A percentile compares a stretch with the other conserved stretches of the same genome.
These are phyloP conservation scores for Plectrocnemia conspersa DNA, from an alignment of 1,140 invertebrate species.

Conservation along the genomic window DNA sequence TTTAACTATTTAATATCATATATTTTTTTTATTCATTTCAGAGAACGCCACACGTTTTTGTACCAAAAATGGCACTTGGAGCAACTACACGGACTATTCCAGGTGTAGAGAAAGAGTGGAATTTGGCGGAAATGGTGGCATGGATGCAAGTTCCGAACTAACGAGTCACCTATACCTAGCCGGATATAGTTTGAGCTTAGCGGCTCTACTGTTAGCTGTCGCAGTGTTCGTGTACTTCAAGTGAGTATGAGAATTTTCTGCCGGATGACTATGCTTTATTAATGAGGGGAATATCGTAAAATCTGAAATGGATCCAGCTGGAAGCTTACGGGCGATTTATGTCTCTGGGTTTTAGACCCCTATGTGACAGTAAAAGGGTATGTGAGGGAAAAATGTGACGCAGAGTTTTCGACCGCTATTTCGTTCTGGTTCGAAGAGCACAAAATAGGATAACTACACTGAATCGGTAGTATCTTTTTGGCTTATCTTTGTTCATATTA, in stretches of 20 bases:
- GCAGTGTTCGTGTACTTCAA: constrained; percentile 80
- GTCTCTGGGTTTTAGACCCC: too few relatives aligned
- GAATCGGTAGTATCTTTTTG: too few relatives aligned
- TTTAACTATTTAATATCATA: constrained; percentile 12
- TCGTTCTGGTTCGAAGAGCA: too few relatives aligned
- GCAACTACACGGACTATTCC: constrained; percentile 62
- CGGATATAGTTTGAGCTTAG: constrained; percentile 72
- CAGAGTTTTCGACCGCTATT: too few relatives aligned
- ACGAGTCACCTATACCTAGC: constrained; percentile 66
- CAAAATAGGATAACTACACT: too few relatives aligned
- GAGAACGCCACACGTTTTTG: constrained; percentile 72
- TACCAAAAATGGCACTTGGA: constrained; percentile 63
- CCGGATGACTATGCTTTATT: too few relatives aligned
- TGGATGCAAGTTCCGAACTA: constrained; percentile 50
- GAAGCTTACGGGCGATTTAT: too few relatives aligned
- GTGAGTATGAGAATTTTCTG: constrained; percentile 57
- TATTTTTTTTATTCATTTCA: constrained; percentile 42
- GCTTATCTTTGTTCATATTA: too few relatives aligned
- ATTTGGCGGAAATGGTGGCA: constrained; percentile 37
- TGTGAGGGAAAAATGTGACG: too few relatives aligned
- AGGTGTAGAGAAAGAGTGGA: constrained; percentile 55
- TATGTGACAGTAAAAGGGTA: too few relatives aligned
- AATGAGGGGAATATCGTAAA: too few relatives aligned
- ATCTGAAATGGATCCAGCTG: too few relatives aligned
- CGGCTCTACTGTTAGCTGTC: constrained; percentile 69